These are phyloP conservation scores for Cyprinus carpio DNA, from an alignment of 2,113 vertebrate species.

Conservation along the genomic window DNA sequence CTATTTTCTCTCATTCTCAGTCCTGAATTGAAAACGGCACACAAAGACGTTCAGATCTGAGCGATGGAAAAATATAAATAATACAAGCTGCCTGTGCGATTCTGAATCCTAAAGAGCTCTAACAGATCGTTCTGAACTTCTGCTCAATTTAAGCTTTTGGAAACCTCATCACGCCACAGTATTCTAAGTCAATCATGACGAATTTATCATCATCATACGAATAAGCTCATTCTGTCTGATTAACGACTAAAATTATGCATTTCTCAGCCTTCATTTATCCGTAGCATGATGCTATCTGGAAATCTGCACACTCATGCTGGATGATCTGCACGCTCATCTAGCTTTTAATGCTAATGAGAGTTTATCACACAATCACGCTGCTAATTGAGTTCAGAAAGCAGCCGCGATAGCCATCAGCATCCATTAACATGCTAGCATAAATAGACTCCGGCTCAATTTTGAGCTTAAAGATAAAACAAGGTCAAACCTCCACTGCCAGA, in stretches of 20 bases:
- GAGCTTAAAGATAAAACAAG: constrained; percentile 68
- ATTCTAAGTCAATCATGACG: not conserved
- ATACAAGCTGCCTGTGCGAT: not conserved
- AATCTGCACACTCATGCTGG: not conserved
- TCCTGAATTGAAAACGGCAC: constrained; percentile 44
- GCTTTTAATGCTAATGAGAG: constrained; percentile 67
- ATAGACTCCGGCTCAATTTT: constrained; percentile 58
- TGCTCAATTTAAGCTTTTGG: not conserved
- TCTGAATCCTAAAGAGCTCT: not conserved
- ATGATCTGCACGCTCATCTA: constrained; percentile 42
- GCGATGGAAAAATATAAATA: not conserved
- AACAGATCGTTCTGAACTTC: not conserved
- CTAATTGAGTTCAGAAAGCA: constrained; percentile 77
- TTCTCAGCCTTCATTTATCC: constrained; percentile 5
- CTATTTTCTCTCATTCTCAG: constrained; percentile 47
- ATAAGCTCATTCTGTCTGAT: constrained; percentile 11
- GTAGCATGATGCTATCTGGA: not conserved
- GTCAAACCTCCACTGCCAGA: constrained; percentile 63
- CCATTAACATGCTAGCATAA: constrained; percentile 68
- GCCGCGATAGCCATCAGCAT: constrained; percentile 66
- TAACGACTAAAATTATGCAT: not conserved
- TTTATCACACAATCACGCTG: constrained; percentile 73
- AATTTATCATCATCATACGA: not conserved
- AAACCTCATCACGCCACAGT: not conserved
- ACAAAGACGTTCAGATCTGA: constrained; percentile 54